Evolutionary conservation across 2,797 vertebrate genomes (phyloP).

Genomic region (Aselliscus stoliczkanus): DNA sequence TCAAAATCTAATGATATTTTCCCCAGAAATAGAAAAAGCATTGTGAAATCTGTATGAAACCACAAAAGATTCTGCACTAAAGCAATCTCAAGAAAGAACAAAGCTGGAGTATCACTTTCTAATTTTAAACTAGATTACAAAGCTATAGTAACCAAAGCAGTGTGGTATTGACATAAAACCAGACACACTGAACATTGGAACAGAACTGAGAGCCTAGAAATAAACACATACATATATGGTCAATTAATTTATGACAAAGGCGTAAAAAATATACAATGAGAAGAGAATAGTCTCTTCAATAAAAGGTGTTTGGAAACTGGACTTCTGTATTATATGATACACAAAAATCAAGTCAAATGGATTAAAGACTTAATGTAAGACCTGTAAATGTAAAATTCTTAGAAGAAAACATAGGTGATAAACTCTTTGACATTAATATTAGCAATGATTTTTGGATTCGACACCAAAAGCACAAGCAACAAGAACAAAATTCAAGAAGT

Average conservation of each 20-base stretch:
- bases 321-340: not conserved
- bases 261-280: not conserved
- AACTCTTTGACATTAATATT: not conserved
- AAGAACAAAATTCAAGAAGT: not conserved
- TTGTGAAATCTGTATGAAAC: not conserved
- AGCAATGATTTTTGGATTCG: too few species aligned
- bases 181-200: not conserved
- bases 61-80: not conserved
- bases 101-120: not conserved
- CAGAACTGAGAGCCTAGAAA: not conserved
- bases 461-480: too few species aligned
- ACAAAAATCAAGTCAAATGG: not conserved
- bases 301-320: not conserved
- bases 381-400: not conserved
- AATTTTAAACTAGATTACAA: not conserved
- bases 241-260: not conserved
- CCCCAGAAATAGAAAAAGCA: not conserved
- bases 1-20: not conserved
- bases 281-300: not conserved
- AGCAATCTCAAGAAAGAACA: not conserved
- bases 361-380: not conserved
- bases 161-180: not conserved
- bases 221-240: not conserved
- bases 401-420: not conserved
- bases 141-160: not conserved